These are phyloP conservation scores for Thaleichthys pacificus DNA, from an alignment of 2,797 vertebrate genomes.

Conservation along the genomic window DNA sequence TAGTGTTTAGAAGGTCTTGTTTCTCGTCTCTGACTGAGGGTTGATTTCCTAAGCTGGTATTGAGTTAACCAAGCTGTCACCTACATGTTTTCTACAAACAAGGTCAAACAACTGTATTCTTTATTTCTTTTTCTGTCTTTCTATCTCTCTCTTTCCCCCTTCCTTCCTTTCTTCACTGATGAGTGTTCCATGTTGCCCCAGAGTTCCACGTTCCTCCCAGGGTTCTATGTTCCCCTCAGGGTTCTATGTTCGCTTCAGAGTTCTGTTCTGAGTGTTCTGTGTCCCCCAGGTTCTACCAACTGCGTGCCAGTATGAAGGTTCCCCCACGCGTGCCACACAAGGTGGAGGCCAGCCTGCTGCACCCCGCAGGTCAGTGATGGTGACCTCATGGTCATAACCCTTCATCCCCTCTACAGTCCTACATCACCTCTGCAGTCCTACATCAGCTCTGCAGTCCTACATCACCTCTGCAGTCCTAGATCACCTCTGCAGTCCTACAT, in stretches of 20 bases:
- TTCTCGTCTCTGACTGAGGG: no score
- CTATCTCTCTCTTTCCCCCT: neutral
- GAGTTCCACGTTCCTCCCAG: neutral
- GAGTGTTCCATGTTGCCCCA: neutral
- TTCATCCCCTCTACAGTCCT: no score
- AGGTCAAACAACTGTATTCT: neutral
- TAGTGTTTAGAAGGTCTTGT: no score
- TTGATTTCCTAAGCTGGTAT: no score
- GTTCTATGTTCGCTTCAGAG: neutral
- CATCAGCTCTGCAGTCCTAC: no score
- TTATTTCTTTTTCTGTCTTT: neutral
- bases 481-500: no score
- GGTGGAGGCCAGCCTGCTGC: slow-evolving; percentile 92
- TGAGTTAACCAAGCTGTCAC: no score
- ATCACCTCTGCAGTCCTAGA: no score
- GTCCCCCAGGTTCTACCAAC: slow-evolving; percentile 91
- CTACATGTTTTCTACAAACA: no score
- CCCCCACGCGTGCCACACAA: slow-evolving; percentile 92
- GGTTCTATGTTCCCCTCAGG: neutral
- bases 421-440: no score
- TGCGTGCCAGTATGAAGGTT: slow-evolving; percentile 89
- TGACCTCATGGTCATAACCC: neutral
- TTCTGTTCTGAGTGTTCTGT: slow-evolving; percentile 35
- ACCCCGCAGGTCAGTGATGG: slow-evolving; percentile 82
- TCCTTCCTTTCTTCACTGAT: slow-evolving; percentile 27